phyloP scores from a whole-genome alignment of 2,888 invertebrate genomes.

The Erannis defoliaria region DNA sequence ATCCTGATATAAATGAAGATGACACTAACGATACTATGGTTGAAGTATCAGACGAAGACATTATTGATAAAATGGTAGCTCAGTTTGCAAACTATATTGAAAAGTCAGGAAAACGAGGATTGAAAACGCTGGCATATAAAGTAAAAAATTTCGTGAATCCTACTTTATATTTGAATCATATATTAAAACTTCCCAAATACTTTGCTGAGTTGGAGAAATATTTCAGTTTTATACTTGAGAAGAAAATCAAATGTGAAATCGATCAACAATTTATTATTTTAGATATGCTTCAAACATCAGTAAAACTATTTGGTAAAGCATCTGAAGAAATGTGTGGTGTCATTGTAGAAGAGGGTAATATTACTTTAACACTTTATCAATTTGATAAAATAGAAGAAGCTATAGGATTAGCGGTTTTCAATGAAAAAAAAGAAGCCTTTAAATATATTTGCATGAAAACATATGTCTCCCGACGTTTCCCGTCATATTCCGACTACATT shows the following conservation, averaged over 20 bases:
- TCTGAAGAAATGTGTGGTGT: conserved; percentile 6
- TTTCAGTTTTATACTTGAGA: conserved; percentile 20
- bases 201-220: conserved; percentile 15
- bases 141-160: conserved; percentile 21
- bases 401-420: background rate
- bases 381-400: conserved; percentile 8
- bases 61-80: background rate
- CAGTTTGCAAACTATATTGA: background rate
- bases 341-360: conserved; percentile 7
- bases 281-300: conserved; percentile 33
- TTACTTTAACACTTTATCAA: background rate
- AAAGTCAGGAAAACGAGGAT: conserved; percentile 11
- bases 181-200: conserved; percentile 23
- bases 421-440: conserved; percentile 12
- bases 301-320: conserved; percentile 17
- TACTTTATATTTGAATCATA: conserved; percentile 5
- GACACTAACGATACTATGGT: background rate
- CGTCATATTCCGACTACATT: conserved; percentile 56
- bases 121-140: conserved; percentile 25
- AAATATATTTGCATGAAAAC: conserved; percentile 11
- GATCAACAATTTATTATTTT: conserved; percentile 27
- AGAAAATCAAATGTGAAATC: conserved; percentile 6
- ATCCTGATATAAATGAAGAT: background rate
- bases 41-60: background rate
- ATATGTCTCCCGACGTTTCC: conserved; percentile 52